These are phyloP conservation scores for Oryzias celebensis DNA, from an alignment of 2,113 vertebrate genomes.

Conservation along the genomic window DNA sequence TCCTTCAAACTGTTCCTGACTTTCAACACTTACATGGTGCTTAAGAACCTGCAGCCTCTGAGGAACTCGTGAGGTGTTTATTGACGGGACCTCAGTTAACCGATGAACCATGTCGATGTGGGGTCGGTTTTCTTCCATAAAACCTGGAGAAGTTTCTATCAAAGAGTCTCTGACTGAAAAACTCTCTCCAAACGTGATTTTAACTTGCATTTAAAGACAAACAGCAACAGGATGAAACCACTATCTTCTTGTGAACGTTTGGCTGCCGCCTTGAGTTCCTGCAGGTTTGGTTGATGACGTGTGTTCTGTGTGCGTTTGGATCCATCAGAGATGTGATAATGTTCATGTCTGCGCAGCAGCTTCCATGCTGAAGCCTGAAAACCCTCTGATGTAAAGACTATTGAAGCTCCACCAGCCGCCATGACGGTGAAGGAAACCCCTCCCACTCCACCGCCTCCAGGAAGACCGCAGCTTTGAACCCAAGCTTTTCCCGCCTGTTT, in stretches of 20 bases:
- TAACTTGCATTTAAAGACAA: constrained; percentile 1
- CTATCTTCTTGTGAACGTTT: constrained; percentile 49
- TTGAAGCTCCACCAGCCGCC: no score
- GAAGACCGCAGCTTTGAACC: no score
- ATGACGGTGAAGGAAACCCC: no score
- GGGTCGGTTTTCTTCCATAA: constrained; percentile 12
- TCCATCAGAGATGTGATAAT: constrained; percentile 31
- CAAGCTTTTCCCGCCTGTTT: no score
- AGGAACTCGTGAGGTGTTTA: constrained; percentile 1
- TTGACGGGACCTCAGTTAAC: constrained; percentile 44
- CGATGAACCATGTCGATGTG: constrained; percentile 25
- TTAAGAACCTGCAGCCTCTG: constrained; percentile 21
- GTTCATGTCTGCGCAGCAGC: constrained; percentile 10
- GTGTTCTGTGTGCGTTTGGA: constrained; percentile 13
- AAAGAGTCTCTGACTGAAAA: no score
- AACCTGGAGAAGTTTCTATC: no score
- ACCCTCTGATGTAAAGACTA: no score
- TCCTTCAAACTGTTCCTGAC: constrained; percentile 7
- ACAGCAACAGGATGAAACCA: constrained; percentile 62
- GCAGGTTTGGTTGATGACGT: constrained; percentile 4
- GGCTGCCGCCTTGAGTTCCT: constrained; percentile 11
- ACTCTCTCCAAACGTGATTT: no score
- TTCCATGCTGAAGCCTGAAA: constrained; percentile 24
- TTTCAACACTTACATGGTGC: constrained; percentile 40
- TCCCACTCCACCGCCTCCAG: no score